Evolutionary conservation across 1,140 invertebrate genomes (phyloP), one percentile per base, ranked within the genome.

Genomic region (Drosophila mauritiana): DNA sequence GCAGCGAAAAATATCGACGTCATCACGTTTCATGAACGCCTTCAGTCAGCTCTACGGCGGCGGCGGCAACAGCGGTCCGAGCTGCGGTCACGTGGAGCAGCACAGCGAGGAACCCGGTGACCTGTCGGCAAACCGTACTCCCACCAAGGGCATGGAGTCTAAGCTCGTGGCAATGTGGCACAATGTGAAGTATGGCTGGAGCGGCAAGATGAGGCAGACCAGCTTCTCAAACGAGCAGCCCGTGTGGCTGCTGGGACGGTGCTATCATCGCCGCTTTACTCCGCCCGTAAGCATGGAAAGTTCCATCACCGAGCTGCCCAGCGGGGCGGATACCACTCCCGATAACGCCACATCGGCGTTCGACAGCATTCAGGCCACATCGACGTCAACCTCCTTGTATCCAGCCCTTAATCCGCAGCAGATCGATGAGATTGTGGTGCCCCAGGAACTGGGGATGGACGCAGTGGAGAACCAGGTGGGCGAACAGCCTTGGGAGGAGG

Each of bases 151-250:
- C 93, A 94, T 97, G 64, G 97, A 97, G 92, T 96, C 95, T 15
- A 95, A 96, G 70, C 91, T 97, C 43, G 92, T 97, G 78, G 97
- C 96, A 45, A 96, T 97, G 94, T 97, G 97, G 97, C 97, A 97
- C 92, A 97, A 97, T 92, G 94, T 98, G 51, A 97, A 97, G 94
- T 97, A 97, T 93, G 97, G 96, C 94, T 96, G 95, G 96, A 95
- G 95, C 36, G 94, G 96, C 13, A 97, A 97, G 92, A 94, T 97
- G 70, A 96, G 96, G 80, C 68, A 77, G 40, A 96, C 96, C 0
- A 96, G 94, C 83, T 97, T 97, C 91, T 97, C 96, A 0, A 96
- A 96, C 93, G 96, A 97, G 93, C 97, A 96, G 83, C 96, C 97
- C 1, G 96, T 97, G 4, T 97, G 96, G 95, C 85, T 98, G 2